Conservation (phyloP, 2,797 vertebrate species). For the Mus caroli region DNA sequence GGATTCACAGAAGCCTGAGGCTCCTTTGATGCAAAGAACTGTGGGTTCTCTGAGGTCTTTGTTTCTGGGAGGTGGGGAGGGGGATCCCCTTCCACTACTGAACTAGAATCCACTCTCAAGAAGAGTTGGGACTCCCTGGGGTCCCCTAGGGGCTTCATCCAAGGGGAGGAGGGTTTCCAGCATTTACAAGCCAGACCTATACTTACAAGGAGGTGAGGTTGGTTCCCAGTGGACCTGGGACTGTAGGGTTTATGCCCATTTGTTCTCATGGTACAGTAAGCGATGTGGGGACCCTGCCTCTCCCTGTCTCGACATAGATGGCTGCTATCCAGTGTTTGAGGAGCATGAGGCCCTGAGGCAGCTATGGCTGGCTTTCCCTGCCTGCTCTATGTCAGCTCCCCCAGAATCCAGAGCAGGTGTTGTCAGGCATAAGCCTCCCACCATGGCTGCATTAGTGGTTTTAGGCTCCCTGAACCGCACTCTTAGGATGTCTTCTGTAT, state of each 20-base stretch:
- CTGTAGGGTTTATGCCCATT: rapidly evolving
- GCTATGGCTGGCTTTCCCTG: rapidly evolving
- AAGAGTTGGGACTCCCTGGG: rapidly evolving
- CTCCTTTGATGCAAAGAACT: neutral
- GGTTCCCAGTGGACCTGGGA: neutral
- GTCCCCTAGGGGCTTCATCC: neutral
- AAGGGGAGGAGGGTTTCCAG: neutral
- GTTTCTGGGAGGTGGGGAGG: neutral
- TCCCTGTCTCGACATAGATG: neutral
- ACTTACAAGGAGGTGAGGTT: neutral
- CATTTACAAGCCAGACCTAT: neutral
- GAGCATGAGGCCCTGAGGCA: rapidly evolving
- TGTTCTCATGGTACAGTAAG: rapidly evolving
- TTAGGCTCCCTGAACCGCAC: neutral
- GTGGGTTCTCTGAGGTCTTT: neutral
- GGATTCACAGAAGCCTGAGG: rapidly evolving
- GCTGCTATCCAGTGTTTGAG: neutral
- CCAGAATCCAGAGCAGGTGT: neutral
- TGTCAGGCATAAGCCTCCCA: neutral
- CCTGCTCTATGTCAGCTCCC: neutral
- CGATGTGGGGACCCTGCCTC: rapidly evolving
- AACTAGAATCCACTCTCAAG: neutral
- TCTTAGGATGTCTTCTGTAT: neutral
- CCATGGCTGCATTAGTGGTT: neutral
- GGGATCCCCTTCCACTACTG: rapidly evolving